phyloP scores from a whole-genome alignment of 2,113 vertebrate genomes.

The Phodopus roborovskii region DNA sequence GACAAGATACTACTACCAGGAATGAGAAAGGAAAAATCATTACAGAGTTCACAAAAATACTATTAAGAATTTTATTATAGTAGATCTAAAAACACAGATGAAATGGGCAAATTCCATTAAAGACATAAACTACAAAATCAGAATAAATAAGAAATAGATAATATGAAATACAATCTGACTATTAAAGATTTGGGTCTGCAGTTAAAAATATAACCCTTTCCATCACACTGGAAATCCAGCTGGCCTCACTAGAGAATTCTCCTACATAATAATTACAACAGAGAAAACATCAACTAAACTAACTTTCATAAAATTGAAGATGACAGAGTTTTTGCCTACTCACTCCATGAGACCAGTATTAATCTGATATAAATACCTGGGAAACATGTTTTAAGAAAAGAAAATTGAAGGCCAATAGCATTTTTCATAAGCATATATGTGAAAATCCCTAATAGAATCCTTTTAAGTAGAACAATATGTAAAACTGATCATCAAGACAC shows the following conservation, averaged over 20 bases:
- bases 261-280: background rate
- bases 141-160: background rate
- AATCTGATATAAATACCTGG: background rate
- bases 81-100: background rate
- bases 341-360: background rate
- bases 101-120: background rate
- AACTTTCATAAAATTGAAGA: slow-evolving; percentile 13
- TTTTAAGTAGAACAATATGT: background rate
- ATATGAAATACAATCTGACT: background rate
- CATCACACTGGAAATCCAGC: slow-evolving; percentile 5
- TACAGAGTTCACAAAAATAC: background rate
- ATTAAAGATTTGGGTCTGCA: background rate
- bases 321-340: background rate
- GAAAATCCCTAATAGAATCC: background rate
- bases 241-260: slow-evolving; percentile 28
- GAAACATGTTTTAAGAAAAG: background rate
- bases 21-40: background rate
- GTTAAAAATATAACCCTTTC: background rate
- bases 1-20: background rate
- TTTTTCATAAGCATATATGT: background rate
- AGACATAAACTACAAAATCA: background rate
- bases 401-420: slow-evolving; percentile 7
- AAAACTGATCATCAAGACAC: background rate
- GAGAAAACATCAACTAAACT: background rate
- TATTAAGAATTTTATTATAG: slow-evolving; percentile 26